phyloP scores from a whole-genome alignment of 2,888 invertebrate genomes.

The Scaptomyza parva region DNA sequence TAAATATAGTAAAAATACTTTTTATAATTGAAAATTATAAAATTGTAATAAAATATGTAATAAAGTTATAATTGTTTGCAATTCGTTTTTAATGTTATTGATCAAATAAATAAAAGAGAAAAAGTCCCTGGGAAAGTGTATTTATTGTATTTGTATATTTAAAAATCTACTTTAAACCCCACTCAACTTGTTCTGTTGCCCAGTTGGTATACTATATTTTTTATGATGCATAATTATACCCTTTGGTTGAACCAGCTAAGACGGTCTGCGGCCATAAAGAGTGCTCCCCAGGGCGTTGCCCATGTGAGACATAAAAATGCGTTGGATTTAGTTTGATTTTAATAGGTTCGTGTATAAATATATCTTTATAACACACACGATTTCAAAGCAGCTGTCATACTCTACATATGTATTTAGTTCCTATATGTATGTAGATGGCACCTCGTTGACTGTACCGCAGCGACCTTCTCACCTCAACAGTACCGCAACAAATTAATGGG shows the following conservation, averaged over 20 bases:
- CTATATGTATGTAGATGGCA: conserved; percentile 2
- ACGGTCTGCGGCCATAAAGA: conserved; percentile 40
- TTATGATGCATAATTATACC: conserved; percentile 72
- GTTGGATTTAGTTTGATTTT: conserved; percentile 69
- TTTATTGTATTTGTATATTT: no score
- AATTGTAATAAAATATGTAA: no score
- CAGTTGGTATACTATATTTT: conserved; percentile 29
- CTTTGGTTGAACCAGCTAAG: conserved; percentile 53
- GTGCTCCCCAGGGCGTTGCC: conserved; percentile 34
- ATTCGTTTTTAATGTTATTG: no score
- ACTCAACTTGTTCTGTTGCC: neutral
- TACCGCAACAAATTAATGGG: conserved; percentile 68
- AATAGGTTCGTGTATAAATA: conserved; percentile 61
- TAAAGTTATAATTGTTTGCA: no score
- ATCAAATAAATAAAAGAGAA: no score
- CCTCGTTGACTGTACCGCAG: neutral
- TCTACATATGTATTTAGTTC: neutral
- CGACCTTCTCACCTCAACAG: conserved; percentile 39
- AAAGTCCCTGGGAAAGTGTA: conserved; percentile 15
- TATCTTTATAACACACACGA: conserved; percentile 50
- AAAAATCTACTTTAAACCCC: neutral
- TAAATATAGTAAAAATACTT: no score
- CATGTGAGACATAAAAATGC: conserved; percentile 42
- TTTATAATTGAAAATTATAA: no score
- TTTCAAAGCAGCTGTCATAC: conserved; percentile 35